These are phyloP conservation scores for Bettongia penicillata DNA, from an alignment of 2,113 vertebrate species.

Conservation along the genomic window DNA sequence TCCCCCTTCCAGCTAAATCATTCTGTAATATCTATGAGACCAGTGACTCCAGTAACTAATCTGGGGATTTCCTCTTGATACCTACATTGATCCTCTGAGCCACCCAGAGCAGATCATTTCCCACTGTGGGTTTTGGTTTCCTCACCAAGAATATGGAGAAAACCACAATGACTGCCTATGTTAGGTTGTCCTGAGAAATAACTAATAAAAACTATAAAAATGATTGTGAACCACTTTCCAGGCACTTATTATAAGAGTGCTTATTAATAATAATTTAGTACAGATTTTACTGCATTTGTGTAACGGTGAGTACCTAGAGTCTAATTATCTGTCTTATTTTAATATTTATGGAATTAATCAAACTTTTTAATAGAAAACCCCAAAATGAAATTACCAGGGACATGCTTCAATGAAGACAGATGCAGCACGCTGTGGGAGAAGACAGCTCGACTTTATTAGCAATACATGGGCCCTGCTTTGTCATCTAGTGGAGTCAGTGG, in stretches of 20 bases:
- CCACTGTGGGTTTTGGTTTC: fast-evolving
- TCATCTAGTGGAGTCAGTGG: not conserved
- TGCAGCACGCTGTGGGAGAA: constrained; percentile 70
- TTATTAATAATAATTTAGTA: constrained; percentile 78
- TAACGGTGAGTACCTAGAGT: constrained; percentile 82
- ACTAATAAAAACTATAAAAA: constrained; percentile 8
- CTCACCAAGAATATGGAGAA: not conserved
- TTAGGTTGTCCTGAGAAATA: not conserved
- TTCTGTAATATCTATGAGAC: not conserved
- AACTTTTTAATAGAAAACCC: constrained; percentile 85
- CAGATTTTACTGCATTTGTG: constrained; percentile 73
- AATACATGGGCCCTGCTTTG: not conserved
- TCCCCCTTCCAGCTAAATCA: not conserved
- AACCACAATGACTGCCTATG: not conserved
- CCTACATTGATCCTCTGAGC: not conserved
- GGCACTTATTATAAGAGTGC: constrained; percentile 36
- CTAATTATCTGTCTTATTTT: constrained; percentile 86
- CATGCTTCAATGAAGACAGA: constrained; percentile 85
- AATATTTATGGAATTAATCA: constrained; percentile 86
- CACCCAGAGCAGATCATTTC: not conserved
- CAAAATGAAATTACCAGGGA: constrained; percentile 79
- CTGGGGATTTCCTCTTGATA: not conserved
- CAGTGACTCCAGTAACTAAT: not conserved
- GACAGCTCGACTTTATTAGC: constrained; percentile 80
- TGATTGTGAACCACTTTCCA: not conserved